Evolutionary conservation across 1,140 invertebrate species (phyloP), one percentile per base, ranked within the genome.

Genomic region (Saccostrea echinata): DNA sequence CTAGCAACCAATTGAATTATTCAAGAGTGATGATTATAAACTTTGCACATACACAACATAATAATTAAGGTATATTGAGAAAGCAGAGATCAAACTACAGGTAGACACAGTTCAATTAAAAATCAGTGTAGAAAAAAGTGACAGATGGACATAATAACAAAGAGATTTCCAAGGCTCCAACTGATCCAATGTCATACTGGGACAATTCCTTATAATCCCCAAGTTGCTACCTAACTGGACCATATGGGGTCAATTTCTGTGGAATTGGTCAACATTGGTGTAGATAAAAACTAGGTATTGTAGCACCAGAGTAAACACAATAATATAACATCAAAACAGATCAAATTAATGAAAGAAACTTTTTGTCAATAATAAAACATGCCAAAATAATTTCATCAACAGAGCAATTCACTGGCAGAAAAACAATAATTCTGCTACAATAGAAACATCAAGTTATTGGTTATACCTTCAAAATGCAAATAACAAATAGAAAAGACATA

Each of bases 241-340:
- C 68, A 30, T 71, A 27, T 30, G 30, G 24, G 68, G 68, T 71
- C 68, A 71, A 71, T 71, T 71, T 71, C 68, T 71, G 68, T 30
- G 27, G 68, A 71, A 3, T 71, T 24, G 27, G 68, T 71, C 68
- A 71, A 71, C 68, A 71, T 9, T 30, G 24, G 30, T 71, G 30
- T 33, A 9, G 27, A 3, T 43, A n/a, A 71, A 27, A 27, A 3
- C 68, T 71, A 13, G 27, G 24, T 33, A 27, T 33, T 71, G 27
- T 30, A 30, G 27, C 12, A 33, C 24, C 27, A 30, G 27, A 30
- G 6, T 24, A 71, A 71, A 71, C 68, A 71, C 13, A 71, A 33
- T 33, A 71, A 43, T 43, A 43, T 6, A 43, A 43, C 35, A 43
- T 43, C 35, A 43, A 43, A 43, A 30, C 68, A 27, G 27, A 24